phyloP scores from a whole-genome alignment of 2,113 vertebrate species.

The Poeciliopsis retropinna region DNA sequence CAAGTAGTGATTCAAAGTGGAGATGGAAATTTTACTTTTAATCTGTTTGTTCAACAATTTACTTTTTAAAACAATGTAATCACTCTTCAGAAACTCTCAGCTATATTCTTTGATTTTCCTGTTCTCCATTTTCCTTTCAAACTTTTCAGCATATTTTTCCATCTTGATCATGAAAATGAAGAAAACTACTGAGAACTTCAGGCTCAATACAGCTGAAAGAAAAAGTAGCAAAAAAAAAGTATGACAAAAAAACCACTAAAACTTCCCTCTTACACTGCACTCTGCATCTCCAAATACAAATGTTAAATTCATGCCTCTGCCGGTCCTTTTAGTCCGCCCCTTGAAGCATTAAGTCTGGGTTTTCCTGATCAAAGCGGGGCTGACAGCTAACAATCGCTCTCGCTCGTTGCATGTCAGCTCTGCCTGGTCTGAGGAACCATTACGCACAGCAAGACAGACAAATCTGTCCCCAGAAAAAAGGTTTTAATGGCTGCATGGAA shows the following conservation, averaged over 20 bases:
- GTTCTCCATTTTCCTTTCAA: no score
- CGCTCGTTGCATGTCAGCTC: constrained; percentile 23
- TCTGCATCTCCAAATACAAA: constrained; percentile 2
- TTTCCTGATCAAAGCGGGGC: constrained; percentile 50
- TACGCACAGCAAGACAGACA: constrained; percentile 55
- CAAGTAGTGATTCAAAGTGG: background rate
- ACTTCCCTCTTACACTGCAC: background rate
- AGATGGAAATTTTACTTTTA: background rate
- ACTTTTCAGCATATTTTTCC: no score
- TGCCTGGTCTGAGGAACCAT: constrained; percentile 50
- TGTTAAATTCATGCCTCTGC: background rate
- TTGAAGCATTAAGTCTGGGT: constrained; percentile 28
- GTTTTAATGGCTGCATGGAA: constrained; percentile 49
- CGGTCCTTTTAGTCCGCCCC: constrained; percentile 10
- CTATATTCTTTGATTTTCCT: no score
- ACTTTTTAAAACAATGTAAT: no score
- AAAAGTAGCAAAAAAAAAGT: background rate
- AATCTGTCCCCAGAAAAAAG: constrained; percentile 53
- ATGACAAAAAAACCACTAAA: constrained; percentile 1
- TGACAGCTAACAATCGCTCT: constrained; percentile 57
- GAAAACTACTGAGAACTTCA: no score
- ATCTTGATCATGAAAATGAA: no score
- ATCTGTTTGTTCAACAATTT: no score
- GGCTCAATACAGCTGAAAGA: no score
- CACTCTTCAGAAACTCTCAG: no score